Conservation (phyloP, 2,113 vertebrate genomes). For the Tachycineta bicolor region DNA sequence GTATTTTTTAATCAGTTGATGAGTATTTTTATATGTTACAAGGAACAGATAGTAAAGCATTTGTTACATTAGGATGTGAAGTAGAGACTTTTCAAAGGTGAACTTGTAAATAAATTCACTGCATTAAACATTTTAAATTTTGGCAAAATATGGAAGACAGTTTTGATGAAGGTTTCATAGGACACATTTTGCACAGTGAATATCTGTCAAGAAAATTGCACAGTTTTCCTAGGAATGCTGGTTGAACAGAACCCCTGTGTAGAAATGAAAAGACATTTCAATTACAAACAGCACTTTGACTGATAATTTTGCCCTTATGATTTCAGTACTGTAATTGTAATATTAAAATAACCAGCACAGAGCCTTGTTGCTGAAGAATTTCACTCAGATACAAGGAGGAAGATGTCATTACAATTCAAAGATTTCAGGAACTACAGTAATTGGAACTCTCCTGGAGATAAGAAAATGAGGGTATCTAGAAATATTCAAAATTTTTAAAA, state of each 20-base stretch:
- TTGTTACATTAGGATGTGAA: neutral
- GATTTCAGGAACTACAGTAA: neutral
- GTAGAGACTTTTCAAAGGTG: neutral
- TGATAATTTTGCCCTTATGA: neutral
- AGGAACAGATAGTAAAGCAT: neutral
- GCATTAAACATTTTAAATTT: neutral
- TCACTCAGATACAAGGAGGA: neutral
- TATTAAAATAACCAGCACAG: neutral
- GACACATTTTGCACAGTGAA: neutral
- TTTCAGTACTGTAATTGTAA: neutral
- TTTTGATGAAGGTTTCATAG: neutral
- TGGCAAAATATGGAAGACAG: neutral
- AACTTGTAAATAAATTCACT: neutral
- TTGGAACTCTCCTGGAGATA: neutral
- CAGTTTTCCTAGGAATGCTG: neutral
- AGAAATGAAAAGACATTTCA: neutral
- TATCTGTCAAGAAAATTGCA: neutral
- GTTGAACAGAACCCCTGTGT: neutral
- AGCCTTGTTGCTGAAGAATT: neutral
- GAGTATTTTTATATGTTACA: neutral
- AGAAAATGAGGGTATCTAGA: neutral
- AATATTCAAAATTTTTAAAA: neutral
- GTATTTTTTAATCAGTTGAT: slow-evolving; percentile 38
- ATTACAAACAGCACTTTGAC: neutral
- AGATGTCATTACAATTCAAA: neutral